Percentiles rank a stretch among this genome's conserved stretches.
Conservation (phyloP, 2,797 vertebrate genomes). For the Siniperca undulata region DNA sequence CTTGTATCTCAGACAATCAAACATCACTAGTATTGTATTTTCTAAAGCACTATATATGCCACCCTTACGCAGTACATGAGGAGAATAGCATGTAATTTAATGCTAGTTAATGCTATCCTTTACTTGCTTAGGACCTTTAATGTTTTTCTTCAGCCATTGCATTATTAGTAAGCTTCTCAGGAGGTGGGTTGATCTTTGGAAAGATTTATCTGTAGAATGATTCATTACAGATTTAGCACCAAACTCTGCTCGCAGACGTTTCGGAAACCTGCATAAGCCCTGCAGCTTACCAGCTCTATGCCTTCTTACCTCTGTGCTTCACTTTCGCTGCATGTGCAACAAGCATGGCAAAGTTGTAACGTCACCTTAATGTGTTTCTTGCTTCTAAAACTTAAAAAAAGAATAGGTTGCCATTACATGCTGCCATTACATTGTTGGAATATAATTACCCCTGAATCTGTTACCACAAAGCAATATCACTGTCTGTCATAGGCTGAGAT, state of each 20-base stretch:
- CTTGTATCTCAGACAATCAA: slow-evolving; percentile 83
- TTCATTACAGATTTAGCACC: slow-evolving; percentile 50
- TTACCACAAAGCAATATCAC: slow-evolving; percentile 85
- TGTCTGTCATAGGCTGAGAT: slow-evolving; percentile 73
- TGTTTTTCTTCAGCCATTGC: slow-evolving; percentile 58
- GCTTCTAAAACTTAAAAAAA: slow-evolving; percentile 63
- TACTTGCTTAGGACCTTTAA: slow-evolving; percentile 63
- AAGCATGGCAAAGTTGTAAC: slow-evolving; percentile 78
- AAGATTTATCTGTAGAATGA: slow-evolving; percentile 49
- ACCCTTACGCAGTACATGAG: slow-evolving; percentile 55
- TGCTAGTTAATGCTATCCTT: slow-evolving; percentile 68
- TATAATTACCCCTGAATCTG: slow-evolving; percentile 72
- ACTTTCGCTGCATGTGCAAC: slow-evolving; percentile 80
- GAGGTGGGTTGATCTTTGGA: slow-evolving; percentile 52
- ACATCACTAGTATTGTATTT: slow-evolving; percentile 76
- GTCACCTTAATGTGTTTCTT: slow-evolving; percentile 79
- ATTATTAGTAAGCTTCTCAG: slow-evolving; percentile 52
- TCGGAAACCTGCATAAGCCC: slow-evolving; percentile 54
- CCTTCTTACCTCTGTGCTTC: slow-evolving; percentile 77
- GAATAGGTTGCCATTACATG: slow-evolving; percentile 77
- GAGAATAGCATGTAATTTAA: slow-evolving; percentile 71
- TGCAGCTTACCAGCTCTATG: slow-evolving; percentile 56
- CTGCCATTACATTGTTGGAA: slow-evolving; percentile 77
- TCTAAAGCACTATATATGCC: slow-evolving; percentile 73
- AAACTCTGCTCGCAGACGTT: slow-evolving; percentile 48